Evolutionary conservation across 2,113 vertebrate genomes (phyloP).

Genomic region (Rhombomys opimus): DNA sequence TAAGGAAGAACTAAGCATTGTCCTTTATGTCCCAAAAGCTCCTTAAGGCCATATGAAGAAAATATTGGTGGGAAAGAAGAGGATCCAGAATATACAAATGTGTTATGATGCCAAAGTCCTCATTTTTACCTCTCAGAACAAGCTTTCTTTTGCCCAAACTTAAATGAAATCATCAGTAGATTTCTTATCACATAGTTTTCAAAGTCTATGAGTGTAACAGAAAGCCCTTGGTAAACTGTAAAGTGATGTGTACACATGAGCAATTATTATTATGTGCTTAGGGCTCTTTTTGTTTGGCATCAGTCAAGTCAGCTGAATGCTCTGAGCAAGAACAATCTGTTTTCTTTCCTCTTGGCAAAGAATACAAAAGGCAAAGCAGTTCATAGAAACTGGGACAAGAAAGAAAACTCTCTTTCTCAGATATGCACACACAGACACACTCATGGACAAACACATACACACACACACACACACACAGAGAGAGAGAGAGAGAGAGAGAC

Average conservation of each 20-base stretch:
- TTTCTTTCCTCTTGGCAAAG: conserved; percentile 84
- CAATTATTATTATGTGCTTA: conserved; percentile 76
- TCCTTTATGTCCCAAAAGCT: background rate
- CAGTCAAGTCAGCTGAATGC: conserved; percentile 79
- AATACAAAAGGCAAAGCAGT: conserved; percentile 81
- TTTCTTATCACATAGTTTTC: conserved; percentile 37
- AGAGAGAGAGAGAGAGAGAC: no score
- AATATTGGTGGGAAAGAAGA: background rate
- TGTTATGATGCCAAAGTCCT: background rate
- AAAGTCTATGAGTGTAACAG: conserved; percentile 33
- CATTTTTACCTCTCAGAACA: background rate
- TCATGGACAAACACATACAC: no score
- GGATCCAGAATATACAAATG: background rate
- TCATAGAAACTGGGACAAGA: conserved; percentile 83
- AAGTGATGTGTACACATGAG: conserved; percentile 71
- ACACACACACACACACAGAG: background rate
- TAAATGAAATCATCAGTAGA: conserved; percentile 42
- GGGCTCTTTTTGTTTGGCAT: conserved; percentile 76
- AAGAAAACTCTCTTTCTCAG: conserved; percentile 59
- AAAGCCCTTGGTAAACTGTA: conserved; percentile 76
- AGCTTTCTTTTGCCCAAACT: conserved; percentile 24
- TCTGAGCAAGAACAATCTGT: conserved; percentile 83
- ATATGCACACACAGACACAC: background rate
- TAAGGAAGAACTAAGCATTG: background rate
- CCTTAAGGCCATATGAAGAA: background rate